Base-by-base conservation (phyloP, 1,140 invertebrate genomes). In the Thaumetopoea pityocampa region DNA sequence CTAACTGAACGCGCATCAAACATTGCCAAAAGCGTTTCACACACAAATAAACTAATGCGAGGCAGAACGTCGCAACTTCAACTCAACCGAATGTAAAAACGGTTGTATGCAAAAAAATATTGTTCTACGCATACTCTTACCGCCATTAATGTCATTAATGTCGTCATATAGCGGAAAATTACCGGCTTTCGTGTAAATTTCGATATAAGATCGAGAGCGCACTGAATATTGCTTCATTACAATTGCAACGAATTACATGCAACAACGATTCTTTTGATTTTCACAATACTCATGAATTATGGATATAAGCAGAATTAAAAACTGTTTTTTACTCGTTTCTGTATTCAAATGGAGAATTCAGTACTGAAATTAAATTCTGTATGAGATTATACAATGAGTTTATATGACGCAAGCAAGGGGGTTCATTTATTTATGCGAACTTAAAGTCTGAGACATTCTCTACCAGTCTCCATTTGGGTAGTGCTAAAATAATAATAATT, bases 141-240 rank as follows among this genome's bases (percentile, higher is more conserved):
- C 23, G 36, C 62, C 60, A 79, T 83, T 83, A 79, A 67, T 72
- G 57, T 71, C 63, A 62, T 83, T 83, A 79, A 67, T 72, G 57
- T 71, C 63, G 61, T 67, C 74, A 73, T 48, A 40, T 52, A 44
- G 42, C 74, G 72, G 65, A 80, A 80, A 83, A 83, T 80, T 78
- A 58, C 59, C 66, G 66, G 54, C 62, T 76, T 76, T 67, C 64
- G 61, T 73, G 59, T 70, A 67, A 67, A 78, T 79, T 70, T 76
- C 60, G 74, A 80, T 73, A 58, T 41, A 30, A 65, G 41, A 76
- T 72, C 58, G 62, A 74, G 69, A 68, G 62, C 66, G 54, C 45
- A 53, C 40, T 49, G 44, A 37, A 53, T 51, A 63, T 46, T 64
- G 41, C 57, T 42, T 43, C 40, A 63, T 58, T 72, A 65, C 52